Evolutionary conservation across 2,113 vertebrate genomes (phyloP).

Genomic region (Ophthalmolycus amberensis): DNA sequence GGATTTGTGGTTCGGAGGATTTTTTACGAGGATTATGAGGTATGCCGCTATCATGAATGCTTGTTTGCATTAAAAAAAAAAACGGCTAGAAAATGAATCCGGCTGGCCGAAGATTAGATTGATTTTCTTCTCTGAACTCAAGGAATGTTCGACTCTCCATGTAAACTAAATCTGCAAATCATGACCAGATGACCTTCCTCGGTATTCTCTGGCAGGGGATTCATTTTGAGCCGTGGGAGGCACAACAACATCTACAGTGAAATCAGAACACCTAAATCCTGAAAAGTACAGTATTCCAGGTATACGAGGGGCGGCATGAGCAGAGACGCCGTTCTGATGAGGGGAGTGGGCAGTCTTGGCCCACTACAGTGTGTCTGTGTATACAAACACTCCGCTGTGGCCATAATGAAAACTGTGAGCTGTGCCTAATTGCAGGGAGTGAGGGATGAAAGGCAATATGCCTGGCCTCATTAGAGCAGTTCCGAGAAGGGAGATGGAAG

Average conservation of each 20-base stretch:
- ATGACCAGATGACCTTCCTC: conserved; percentile 79
- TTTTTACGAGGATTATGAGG: conserved; percentile 52
- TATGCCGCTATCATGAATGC: conserved; percentile 54
- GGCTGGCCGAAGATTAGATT: conserved; percentile 72
- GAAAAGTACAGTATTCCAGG: conserved; percentile 59
- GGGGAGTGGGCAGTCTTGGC: conserved; percentile 68
- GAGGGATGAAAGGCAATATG: conserved; percentile 83
- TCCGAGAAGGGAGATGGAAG: conserved; percentile 79
- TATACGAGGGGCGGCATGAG: conserved; percentile 42
- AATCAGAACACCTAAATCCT: conserved; percentile 48
- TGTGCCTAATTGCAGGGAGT: conserved; percentile 79
- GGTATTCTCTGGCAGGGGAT: conserved; percentile 64
- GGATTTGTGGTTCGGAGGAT: conserved; percentile 40
- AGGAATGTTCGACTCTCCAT: conserved; percentile 79
- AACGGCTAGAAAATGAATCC: conserved; percentile 70
- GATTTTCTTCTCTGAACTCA: conserved; percentile 75
- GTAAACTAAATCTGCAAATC: conserved; percentile 80
- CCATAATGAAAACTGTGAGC: conserved; percentile 78
- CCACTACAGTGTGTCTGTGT: conserved; percentile 74
- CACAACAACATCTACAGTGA: conserved; percentile 54
- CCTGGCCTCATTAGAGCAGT: conserved; percentile 83
- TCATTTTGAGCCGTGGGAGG: conserved; percentile 65
- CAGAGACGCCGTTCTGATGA: conserved; percentile 25
- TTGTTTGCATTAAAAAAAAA: conserved; percentile 67
- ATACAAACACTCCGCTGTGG: conserved; percentile 77